These are phyloP conservation scores for Propithecus perrieri DNA, from an alignment of 2,797 vertebrate species.

Conservation along the genomic window DNA sequence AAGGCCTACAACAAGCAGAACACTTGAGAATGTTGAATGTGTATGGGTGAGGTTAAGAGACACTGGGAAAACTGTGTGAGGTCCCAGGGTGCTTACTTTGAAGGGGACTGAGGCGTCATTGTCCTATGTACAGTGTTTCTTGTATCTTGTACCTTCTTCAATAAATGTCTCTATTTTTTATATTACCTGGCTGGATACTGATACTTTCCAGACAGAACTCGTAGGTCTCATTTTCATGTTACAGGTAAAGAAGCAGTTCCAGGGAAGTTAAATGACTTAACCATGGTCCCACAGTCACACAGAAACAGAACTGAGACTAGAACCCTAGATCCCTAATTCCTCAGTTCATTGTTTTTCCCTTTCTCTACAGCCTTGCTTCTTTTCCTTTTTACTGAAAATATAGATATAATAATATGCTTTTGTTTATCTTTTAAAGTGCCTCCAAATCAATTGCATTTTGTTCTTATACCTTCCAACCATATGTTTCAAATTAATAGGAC, in stretches of 20 bases:
- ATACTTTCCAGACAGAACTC: too few relatives aligned
- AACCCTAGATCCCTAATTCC: neutral
- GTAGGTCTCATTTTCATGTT: neutral
- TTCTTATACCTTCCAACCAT: neutral
- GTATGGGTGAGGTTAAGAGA: too few relatives aligned
- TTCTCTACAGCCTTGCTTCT: neutral
- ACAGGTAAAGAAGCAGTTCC: neutral
- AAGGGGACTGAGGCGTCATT: too few relatives aligned
- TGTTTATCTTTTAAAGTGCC: neutral
- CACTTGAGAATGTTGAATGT: too few relatives aligned
- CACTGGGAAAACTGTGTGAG: too few relatives aligned
- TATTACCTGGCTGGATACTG: too few relatives aligned
- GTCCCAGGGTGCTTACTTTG: too few relatives aligned
- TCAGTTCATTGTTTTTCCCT: neutral
- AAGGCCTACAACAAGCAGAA: too few relatives aligned
- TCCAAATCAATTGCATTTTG: constrained; percentile 31
- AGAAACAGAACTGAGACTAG: neutral
- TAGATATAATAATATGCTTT: neutral
- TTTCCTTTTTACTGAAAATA: neutral
- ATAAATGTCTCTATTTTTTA: too few relatives aligned
- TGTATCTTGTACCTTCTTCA: too few relatives aligned
- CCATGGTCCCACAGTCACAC: neutral
- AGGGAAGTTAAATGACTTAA: neutral
- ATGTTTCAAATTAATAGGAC: constrained; percentile 3
- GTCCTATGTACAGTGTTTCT: too few relatives aligned